These are phyloP conservation scores for Callipepla squamata DNA, from an alignment of 2,113 vertebrate genomes.

Conservation along the genomic window DNA sequence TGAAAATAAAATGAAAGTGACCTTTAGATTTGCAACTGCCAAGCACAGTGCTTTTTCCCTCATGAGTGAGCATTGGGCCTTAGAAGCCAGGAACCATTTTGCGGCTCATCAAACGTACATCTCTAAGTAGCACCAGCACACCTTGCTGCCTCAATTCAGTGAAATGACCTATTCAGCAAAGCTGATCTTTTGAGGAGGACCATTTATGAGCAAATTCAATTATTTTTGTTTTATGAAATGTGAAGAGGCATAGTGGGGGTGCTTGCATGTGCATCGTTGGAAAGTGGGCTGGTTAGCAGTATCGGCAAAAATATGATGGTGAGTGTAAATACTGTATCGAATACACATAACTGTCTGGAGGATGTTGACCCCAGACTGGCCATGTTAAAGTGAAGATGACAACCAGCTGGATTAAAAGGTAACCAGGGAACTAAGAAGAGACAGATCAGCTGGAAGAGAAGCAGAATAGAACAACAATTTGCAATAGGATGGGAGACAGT, in stretches of 20 bases:
- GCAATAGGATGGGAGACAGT: neutral
- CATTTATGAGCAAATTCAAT: neutral
- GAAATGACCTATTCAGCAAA: neutral
- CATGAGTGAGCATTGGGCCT: neutral
- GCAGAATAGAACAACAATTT: neutral
- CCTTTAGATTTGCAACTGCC: neutral
- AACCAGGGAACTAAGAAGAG: neutral
- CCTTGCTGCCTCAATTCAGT: neutral
- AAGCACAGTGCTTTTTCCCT: neutral
- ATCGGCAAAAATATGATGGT: neutral
- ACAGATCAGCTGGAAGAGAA: neutral
- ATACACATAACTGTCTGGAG: neutral
- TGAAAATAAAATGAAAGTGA: neutral
- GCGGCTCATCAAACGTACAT: neutral
- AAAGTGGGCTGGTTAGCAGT: too few species aligned
- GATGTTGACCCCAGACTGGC: neutral
- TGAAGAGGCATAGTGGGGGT: neutral
- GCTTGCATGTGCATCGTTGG: too few species aligned
- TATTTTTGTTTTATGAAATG: neutral
- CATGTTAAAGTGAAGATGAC: neutral
- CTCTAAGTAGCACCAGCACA: neutral
- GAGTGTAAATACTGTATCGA: rapidly evolving
- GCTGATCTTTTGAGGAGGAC: neutral
- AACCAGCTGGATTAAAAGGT: neutral
- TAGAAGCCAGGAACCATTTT: neutral